Evolutionary conservation across 1,140 invertebrate genomes (phyloP), one percentile per base, ranked within the genome.

Genomic region (Dysdera silvatica): DNA sequence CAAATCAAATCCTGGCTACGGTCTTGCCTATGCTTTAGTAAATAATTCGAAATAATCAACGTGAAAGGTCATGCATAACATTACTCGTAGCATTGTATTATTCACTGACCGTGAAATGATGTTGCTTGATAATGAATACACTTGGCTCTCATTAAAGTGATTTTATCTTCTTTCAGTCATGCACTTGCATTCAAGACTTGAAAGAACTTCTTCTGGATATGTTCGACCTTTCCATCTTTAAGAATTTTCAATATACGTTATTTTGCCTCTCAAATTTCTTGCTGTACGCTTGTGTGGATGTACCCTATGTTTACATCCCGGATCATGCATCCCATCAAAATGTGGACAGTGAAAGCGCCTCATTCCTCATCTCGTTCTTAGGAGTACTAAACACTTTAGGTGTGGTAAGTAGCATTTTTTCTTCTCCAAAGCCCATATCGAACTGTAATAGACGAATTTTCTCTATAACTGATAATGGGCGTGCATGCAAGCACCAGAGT

Each of bases 301-400:
- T 91, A 32, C 87, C 88, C 26, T 91, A 92, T 72, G 85, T 92
- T 58, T 92, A 90, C 76, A 80, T 91, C 51, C 83, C 85, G 16
- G 87, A 90, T 73, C 81, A 86, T 71, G 86, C 86, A 10, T 82
- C 82, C 60, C 59, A 82, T 82, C 67, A 80, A 84, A 75, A 85
- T 6, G 37, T 85, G n/a, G 81, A 81, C 55, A 83, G 88, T 66
- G 82, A 84, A 1, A 81, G 86, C 54, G 83, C 85, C 1, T 89
- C 87, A 1, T 84, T 85, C 71, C 78, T 92, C n/a, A 88, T 91
- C 66, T 88, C 87, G 16, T 81, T 89, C 31, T 87, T 91, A 68
- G 89, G 89, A 16, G 88, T 93, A 64, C 77, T 87, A 23, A 93
- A 91, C 73, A 91, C 88, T 80, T 74, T 85, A 65, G 89, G 89